Base-by-base conservation (phyloP, 2,888 invertebrate species). In the Dryomyza anilis region DNA sequence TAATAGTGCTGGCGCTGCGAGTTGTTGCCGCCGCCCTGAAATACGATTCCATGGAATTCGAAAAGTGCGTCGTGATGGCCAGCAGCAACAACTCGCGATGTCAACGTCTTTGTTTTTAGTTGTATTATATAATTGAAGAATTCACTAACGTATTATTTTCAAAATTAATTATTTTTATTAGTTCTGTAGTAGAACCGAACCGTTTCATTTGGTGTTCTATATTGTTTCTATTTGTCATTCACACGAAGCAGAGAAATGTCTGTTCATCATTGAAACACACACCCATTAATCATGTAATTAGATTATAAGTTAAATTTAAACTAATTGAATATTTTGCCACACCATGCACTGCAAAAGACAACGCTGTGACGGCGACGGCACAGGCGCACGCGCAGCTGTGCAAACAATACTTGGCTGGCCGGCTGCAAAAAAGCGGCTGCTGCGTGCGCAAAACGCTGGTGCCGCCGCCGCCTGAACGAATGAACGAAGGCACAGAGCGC, bases 251-350 rank as follows among this genome's bases (percentile, higher is more conserved):
- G 6, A 36, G 21, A n/a, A 46, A 50, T n/a, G 25, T 55, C n/a
- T 58, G 12, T 55, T 52, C 53, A 45, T 58, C 46, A 58, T 58
- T 58, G 25, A 33, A n/a, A n/a, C n/a, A n/a, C n/a, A n/a, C n/a
- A n/a, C n/a, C n/a, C n/a, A 56, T 48, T 53, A 59, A 53, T 30
- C 29, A 53, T 43, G 30, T 48, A 57, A 39, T 36, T 68, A 68
- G 66, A 39, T 23, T 36, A n/a, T 68, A 68, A 68, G 68, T 64
- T 67, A 57, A 64, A 58, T 55, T 64, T 62, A 59, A 65, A 39
- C 3, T 19, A 23, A 3, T 12, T 23, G 25, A 48, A 48, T 48
- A 21, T 48, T 48, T 39, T 39, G 39, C n/a, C 12, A 39, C n/a
- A n/a, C n/a, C n/a, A n/a, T n/a, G n/a, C n/a, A n/a, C n/a, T n/a